Evolutionary conservation across 2,888 invertebrate species (phyloP).

Genomic region (Brachypterus glaber): DNA sequence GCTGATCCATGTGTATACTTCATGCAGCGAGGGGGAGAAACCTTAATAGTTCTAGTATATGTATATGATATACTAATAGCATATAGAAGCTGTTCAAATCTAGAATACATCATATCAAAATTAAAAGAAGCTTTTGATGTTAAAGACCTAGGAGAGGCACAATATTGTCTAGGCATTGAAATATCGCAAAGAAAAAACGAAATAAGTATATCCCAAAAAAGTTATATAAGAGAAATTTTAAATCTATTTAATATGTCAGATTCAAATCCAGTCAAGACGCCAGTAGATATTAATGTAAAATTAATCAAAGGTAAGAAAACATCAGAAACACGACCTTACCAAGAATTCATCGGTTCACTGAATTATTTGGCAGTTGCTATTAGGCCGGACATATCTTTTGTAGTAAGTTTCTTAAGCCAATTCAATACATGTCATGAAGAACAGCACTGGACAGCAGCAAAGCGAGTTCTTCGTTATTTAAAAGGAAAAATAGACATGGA

Average conservation of each 20-base stretch:
- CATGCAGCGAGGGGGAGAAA: slow-evolving; percentile 1
- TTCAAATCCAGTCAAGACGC: slow-evolving; percentile 7
- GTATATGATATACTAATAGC: slow-evolving; percentile 13
- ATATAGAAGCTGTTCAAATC: slow-evolving; percentile 1
- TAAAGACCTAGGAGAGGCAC: slow-evolving; percentile 3
- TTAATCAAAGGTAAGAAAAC: background rate
- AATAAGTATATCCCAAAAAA: slow-evolving; percentile 3
- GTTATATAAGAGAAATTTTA: slow-evolving; percentile 9
- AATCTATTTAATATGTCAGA: slow-evolving; percentile 8
- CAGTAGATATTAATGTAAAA: slow-evolving; percentile 4
- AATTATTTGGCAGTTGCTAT: slow-evolving; percentile 19
- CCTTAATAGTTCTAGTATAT: slow-evolving; percentile 9
- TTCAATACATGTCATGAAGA: slow-evolving; percentile 18
- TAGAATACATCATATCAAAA: background rate
- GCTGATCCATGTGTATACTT: slow-evolving; percentile 10
- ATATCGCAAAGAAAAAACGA: background rate
- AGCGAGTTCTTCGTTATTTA: slow-evolving; percentile 27
- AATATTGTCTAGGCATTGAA: slow-evolving; percentile 10
- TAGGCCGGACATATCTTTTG: slow-evolving; percentile 21
- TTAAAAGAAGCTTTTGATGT: slow-evolving; percentile 2
- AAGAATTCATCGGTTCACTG: slow-evolving; percentile 16
- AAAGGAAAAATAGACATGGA: slow-evolving; percentile 19
- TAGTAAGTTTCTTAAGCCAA: slow-evolving; percentile 20
- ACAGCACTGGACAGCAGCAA: slow-evolving; percentile 24
- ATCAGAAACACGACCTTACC: slow-evolving; percentile 3